A percentile compares a stretch with the other conserved stretches of the same genome.
Conservation (phyloP, 1,140 invertebrate species). For the Trachymyrmex septentrionalis region DNA sequence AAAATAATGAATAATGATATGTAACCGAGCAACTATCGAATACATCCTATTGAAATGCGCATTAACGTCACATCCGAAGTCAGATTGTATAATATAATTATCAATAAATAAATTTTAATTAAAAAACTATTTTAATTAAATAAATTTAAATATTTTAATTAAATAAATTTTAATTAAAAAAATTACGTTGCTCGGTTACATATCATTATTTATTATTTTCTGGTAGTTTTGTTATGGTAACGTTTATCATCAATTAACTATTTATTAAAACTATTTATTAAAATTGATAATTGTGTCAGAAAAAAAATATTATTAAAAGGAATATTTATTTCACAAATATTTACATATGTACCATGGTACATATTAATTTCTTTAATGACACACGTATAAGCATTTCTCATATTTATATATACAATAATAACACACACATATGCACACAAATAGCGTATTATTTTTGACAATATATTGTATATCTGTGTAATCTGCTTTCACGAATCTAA, state of each 20-base stretch:
- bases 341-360: not conserved
- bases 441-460: not conserved
- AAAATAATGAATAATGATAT: conserved; percentile 54
- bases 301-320: not conserved
- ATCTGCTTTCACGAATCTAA: not conserved
- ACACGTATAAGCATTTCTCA: not conserved
- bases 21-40: not conserved
- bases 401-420: not conserved
- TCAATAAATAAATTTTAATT: conserved; percentile 20
- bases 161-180: no score
- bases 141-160: no score
- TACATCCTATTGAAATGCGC: not conserved
- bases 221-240: no score
- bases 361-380: not conserved
- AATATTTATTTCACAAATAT: conserved; percentile 3
- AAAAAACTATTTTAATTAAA: no score
- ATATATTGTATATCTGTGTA: not conserved
- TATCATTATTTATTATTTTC: no score
- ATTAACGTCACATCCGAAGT: conserved; percentile 10
- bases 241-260: conserved; percentile 5
- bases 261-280: not conserved
- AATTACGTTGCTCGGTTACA: no score
- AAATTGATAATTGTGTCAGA: not conserved
- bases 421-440: no score
- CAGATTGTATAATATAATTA: not conserved